phyloP scores from a whole-genome alignment of 2,113 vertebrate species.

The Cryptoleucopteryx plumbea region DNA sequence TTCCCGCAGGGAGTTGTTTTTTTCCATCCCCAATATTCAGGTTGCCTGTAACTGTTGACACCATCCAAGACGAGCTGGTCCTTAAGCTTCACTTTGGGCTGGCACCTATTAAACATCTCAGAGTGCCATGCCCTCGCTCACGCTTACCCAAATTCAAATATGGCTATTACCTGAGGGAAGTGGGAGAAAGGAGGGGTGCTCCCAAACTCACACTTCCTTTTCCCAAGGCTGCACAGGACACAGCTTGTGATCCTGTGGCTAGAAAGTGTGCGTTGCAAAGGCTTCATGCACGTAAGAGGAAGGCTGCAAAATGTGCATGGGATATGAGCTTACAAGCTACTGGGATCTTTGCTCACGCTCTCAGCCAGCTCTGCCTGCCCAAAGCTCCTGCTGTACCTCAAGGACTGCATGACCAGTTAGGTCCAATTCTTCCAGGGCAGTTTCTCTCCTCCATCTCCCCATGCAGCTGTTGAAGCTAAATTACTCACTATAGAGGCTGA shows the following conservation, averaged over 20 bases:
- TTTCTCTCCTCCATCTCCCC: neutral
- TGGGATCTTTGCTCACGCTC: neutral
- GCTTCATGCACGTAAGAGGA: neutral
- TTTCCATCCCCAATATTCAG: neutral
- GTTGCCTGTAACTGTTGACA: neutral
- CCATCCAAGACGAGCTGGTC: neutral
- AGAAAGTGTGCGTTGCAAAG: neutral
- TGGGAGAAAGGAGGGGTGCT: neutral
- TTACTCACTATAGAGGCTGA: neutral
- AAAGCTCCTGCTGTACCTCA: neutral
- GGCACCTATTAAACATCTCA: neutral
- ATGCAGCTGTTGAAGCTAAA: conserved; percentile 10
- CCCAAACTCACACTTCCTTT: neutral
- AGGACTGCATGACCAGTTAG: neutral
- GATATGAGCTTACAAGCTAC: neutral
- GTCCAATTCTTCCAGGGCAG: neutral
- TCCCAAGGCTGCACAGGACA: neutral
- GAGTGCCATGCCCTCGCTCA: neutral
- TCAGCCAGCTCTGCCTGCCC: neutral
- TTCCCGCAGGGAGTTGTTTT: neutral
- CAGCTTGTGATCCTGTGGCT: neutral
- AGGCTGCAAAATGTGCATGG: neutral
- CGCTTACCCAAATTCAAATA: neutral
- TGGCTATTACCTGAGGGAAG: neutral
- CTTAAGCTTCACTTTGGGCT: neutral